Evolutionary conservation across 2,888 invertebrate genomes (phyloP).

Genomic region (Rhamphomyia laevipes): DNA sequence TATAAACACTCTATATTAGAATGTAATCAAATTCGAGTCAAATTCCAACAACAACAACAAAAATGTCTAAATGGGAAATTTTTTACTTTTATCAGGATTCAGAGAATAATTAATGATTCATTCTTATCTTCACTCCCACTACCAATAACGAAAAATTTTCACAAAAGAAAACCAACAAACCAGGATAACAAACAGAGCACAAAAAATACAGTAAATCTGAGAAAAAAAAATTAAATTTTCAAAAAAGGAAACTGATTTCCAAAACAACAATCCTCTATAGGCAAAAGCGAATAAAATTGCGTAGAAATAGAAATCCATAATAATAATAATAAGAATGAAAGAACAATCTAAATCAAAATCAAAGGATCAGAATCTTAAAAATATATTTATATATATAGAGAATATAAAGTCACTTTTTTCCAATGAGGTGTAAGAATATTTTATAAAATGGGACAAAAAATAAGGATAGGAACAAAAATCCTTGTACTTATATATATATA

Average conservation of each 20-base stretch:
- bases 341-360: not conserved
- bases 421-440: not conserved
- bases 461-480: too few relatives aligned
- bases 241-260: not conserved
- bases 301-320: too few relatives aligned
- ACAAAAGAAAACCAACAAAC: not conserved
- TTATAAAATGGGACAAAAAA: too few relatives aligned
- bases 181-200: not conserved
- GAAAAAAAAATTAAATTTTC: not conserved
- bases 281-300: too few relatives aligned
- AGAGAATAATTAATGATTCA: slow-evolving; percentile 1
- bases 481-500: too few relatives aligned
- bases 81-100: not conserved
- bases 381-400: too few relatives aligned
- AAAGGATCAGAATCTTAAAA: not conserved
- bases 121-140: slow-evolving; percentile 1
- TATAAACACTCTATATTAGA: not conserved
- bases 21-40: slow-evolving; percentile 1
- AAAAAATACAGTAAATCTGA: not conserved
- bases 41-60: not conserved
- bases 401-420: not conserved
- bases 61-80: not conserved
- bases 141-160: slow-evolving; percentile 7
- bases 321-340: too few relatives aligned
- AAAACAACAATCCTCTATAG: too few relatives aligned